Conservation (phyloP, 2,888 invertebrate genomes). For the Tenthredo scrophulariae region DNA sequence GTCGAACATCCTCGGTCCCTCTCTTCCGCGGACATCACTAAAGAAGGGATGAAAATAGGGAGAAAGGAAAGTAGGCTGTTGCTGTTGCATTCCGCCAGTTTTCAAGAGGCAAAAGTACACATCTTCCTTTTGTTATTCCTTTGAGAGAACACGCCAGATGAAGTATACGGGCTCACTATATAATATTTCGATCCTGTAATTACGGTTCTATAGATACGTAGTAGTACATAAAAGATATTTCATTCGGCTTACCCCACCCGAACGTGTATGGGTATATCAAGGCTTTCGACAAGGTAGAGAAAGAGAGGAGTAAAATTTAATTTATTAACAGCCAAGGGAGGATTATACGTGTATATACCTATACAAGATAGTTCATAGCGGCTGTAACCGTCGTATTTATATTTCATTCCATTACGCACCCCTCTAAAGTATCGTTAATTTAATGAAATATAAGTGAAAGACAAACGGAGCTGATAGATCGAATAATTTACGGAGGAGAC, state of each 20-base stretch:
- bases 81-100: constrained; percentile 18
- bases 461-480: neutral
- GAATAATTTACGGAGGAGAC: neutral
- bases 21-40: constrained; percentile 38
- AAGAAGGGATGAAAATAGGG: neutral
- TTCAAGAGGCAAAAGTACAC: constrained; percentile 24
- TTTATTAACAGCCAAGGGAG: constrained; percentile 12
- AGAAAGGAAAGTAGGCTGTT: neutral
- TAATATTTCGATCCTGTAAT: constrained; percentile 21
- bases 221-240: constrained; percentile 22
- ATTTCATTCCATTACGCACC: neutral
- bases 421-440: neutral
- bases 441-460: constrained; percentile 4
- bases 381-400: neutral
- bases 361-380: neutral
- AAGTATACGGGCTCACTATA: constrained; percentile 15
- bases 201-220: constrained; percentile 8
- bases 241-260: neutral
- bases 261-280: neutral
- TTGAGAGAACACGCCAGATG: constrained; percentile 36
- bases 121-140: constrained; percentile 47
- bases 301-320: constrained; percentile 4
- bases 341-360: neutral
- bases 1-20: constrained; percentile 18
- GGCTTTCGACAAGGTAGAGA: neutral